These are phyloP conservation scores for Cyanoramphus novaezelandiae DNA, from an alignment of 2,113 vertebrate species.

Conservation along the genomic window DNA sequence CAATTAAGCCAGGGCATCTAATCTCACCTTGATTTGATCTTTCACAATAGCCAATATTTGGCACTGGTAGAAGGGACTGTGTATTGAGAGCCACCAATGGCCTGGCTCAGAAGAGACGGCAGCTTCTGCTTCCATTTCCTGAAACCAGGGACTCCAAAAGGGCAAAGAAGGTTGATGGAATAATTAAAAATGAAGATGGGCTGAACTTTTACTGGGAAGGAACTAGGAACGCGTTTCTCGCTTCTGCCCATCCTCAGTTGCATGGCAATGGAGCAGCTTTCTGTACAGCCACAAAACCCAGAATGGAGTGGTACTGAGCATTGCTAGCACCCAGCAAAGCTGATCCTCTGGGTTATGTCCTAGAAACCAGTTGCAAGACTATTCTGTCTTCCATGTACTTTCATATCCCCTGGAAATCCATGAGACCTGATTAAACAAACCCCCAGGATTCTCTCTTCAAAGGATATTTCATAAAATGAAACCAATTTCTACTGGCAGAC, in stretches of 20 bases:
- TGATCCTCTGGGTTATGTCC: not conserved
- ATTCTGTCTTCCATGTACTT: not conserved
- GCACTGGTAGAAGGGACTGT: not conserved
- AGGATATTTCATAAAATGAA: not conserved
- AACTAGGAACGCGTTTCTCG: not conserved
- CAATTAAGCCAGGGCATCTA: not conserved
- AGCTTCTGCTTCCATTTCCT: not conserved
- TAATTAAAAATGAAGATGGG: not conserved
- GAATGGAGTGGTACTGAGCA: not conserved
- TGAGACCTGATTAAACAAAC: not conserved
- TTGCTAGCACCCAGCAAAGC: not conserved
- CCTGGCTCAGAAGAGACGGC: not conserved
- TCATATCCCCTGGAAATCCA: not conserved
- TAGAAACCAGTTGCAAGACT: not conserved
- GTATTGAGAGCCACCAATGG: not conserved
- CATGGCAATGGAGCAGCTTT: not conserved
- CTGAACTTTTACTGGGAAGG: not conserved
- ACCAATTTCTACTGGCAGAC: not conserved
- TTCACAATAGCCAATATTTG: not conserved
- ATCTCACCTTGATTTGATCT: constrained; percentile 30
- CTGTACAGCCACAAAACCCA: not conserved
- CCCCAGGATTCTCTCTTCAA: not conserved
- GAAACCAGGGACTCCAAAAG: not conserved
- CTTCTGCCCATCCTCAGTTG: not conserved
- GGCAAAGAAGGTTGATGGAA: not conserved